Percentiles rank a stretch among this genome's conserved stretches.
phyloP scores from a whole-genome alignment of 2,888 invertebrate species.

The Euphydryas editha region DNA sequence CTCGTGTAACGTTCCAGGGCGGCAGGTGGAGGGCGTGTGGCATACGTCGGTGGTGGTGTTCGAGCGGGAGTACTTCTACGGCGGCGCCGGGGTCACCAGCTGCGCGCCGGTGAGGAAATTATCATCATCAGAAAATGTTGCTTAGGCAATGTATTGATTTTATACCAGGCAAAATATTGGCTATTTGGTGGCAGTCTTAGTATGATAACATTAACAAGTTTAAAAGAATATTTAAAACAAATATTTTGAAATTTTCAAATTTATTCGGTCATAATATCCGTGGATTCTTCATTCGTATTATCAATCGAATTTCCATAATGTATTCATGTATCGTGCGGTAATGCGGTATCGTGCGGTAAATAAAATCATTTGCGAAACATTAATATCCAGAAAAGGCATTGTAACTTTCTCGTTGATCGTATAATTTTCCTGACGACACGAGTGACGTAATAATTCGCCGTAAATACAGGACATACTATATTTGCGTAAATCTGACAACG shows the following conservation, averaged over 20 bases:
- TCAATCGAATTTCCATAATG: neutral
- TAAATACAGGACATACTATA: slow-evolving; percentile 14
- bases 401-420: neutral
- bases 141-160: neutral
- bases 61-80: slow-evolving; percentile 94
- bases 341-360: neutral
- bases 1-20: slow-evolving; percentile 82
- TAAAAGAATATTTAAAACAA: too few species aligned
- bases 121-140: neutral
- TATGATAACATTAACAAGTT: too few species aligned
- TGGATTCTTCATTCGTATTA: too few species aligned
- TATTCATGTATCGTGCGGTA: neutral
- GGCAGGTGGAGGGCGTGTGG: slow-evolving; percentile 95
- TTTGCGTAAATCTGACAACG: slow-evolving; percentile 13
- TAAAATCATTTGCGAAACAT: neutral
- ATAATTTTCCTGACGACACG: neutral
- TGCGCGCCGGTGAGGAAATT: slow-evolving; percentile 89
- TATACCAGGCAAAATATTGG: too few species aligned
- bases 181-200: too few species aligned
- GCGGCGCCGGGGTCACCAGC: slow-evolving; percentile 90
- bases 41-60: slow-evolving; percentile 96
- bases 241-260: too few species aligned
- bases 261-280: too few species aligned
- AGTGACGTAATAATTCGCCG: neutral
- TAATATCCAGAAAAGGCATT: neutral